Evolutionary conservation across 2,113 vertebrate species (phyloP).

Genomic region (Cyprinus carpio): DNA sequence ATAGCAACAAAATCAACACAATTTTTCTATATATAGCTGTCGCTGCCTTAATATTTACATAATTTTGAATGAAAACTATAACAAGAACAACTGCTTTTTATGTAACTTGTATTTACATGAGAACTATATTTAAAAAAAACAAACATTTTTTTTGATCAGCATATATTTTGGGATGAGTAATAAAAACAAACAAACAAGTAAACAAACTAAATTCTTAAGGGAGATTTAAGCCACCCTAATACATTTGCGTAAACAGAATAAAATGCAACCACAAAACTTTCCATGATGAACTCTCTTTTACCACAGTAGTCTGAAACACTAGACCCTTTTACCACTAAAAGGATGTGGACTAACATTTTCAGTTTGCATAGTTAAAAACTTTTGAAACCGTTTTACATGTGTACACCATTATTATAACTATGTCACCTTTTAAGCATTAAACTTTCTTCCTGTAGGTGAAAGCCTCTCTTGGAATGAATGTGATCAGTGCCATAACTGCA

Average conservation of each 20-base stretch:
- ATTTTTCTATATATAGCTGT: background rate
- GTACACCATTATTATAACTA: background rate
- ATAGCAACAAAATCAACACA: background rate
- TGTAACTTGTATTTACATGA: background rate
- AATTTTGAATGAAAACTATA: too few relatives aligned
- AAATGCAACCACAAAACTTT: background rate
- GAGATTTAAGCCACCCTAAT: background rate
- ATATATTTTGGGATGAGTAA: background rate
- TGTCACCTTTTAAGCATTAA: background rate
- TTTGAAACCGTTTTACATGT: background rate
- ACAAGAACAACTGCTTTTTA: too few relatives aligned
- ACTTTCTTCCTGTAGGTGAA: slow-evolving; percentile 43
- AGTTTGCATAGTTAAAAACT: background rate
- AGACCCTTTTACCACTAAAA: background rate
- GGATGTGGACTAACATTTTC: background rate
- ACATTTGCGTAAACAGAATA: background rate
- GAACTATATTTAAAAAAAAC: too few relatives aligned
- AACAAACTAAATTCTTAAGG: too few relatives aligned
- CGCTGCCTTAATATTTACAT: too few relatives aligned
- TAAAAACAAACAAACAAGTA: background rate
- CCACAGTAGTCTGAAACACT: background rate
- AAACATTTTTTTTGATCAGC: background rate
- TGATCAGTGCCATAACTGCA: slow-evolving; percentile 37
- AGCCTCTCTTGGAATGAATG: slow-evolving; percentile 39
- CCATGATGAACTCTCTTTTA: background rate